Evolutionary conservation across 35 echinoderm and acorn worm genomes (phyloP).

Genomic region (Ophiothrix spiculata): DNA sequence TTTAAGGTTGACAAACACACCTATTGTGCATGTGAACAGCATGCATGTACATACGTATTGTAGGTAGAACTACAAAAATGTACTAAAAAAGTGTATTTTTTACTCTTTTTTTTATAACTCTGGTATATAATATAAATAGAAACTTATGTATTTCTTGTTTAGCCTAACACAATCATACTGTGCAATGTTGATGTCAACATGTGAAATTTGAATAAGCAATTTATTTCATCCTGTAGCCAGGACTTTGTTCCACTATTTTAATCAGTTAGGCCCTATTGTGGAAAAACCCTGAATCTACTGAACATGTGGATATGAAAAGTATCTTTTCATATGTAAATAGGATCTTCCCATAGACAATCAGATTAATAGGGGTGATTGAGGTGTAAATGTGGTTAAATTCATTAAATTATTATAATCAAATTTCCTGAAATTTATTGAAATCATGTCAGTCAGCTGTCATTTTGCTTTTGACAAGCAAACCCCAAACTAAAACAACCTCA

Average conservation of each 20-base stretch:
- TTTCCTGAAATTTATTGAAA: background rate
- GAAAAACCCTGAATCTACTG: background rate
- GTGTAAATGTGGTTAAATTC: background rate
- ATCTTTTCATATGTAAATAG: constrained; percentile 3
- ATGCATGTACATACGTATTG: background rate
- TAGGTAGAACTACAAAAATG: background rate
- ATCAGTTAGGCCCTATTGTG: too few relatives aligned
- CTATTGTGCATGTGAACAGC: background rate
- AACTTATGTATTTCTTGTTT: too few relatives aligned
- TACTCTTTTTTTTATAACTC: too few relatives aligned
- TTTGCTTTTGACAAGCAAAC: background rate
- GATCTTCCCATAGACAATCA: background rate
- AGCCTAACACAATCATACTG: too few relatives aligned
- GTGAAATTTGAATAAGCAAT: too few relatives aligned
- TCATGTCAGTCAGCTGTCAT: background rate
- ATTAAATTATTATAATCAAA: background rate
- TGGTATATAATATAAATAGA: too few relatives aligned
- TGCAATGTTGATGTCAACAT: too few relatives aligned
- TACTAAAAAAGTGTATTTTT: too few relatives aligned
- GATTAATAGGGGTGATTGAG: background rate
- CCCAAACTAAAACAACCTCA: too few relatives aligned
- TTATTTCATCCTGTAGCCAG: too few relatives aligned
- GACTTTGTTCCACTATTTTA: too few relatives aligned
- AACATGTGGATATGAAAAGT: background rate
- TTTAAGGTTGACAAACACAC: background rate